Percentiles rank a stretch among this genome's conserved stretches.
Conservation (phyloP, 2,888 invertebrate species). For the Stramonita haemastoma region DNA sequence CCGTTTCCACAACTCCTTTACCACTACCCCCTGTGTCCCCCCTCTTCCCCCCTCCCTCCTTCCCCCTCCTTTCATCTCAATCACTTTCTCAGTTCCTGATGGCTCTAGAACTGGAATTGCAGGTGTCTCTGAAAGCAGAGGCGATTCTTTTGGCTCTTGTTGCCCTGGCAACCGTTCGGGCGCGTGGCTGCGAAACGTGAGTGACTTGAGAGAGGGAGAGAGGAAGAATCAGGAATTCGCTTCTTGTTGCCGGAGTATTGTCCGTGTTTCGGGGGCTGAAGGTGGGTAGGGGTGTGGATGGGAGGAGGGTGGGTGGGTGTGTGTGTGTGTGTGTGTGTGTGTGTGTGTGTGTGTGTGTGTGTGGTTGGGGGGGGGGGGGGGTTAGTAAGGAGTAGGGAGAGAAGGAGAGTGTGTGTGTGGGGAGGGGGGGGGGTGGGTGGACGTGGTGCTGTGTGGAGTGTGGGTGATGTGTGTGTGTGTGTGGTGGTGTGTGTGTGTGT, state of each 20-base stretch:
- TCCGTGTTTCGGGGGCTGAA: not conserved
- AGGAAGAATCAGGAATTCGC: not conserved
- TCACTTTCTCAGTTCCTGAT: not conserved
- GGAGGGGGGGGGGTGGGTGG: no score
- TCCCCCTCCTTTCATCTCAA: not conserved
- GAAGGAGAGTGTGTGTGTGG: no score
- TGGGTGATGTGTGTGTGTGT: no score
- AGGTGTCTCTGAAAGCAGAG: constrained; percentile 20
- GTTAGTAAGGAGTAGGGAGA: no score
- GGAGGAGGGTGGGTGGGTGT: not conserved
- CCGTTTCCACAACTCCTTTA: not conserved
- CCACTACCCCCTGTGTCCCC: not conserved
- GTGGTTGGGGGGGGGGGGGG: not conserved
- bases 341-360: no score
- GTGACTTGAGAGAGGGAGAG: not conserved
- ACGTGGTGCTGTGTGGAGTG: no score
- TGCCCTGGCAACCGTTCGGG: constrained; percentile 17
- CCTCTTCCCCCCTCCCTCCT: not conserved
- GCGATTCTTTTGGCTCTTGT: constrained; percentile 10
- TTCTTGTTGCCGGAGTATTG: not conserved
- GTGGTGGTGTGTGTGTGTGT: no score
- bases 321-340: no score
- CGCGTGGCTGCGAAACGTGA: not conserved
- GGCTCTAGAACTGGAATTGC: not conserved
- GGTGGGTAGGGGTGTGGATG: not conserved